Percentiles rank a stretch among this genome's conserved stretches.
These are phyloP conservation scores for Stylophora pistillata DNA, from an alignment of 64 coral and sea anemone genomes.

Conservation along the genomic window DNA sequence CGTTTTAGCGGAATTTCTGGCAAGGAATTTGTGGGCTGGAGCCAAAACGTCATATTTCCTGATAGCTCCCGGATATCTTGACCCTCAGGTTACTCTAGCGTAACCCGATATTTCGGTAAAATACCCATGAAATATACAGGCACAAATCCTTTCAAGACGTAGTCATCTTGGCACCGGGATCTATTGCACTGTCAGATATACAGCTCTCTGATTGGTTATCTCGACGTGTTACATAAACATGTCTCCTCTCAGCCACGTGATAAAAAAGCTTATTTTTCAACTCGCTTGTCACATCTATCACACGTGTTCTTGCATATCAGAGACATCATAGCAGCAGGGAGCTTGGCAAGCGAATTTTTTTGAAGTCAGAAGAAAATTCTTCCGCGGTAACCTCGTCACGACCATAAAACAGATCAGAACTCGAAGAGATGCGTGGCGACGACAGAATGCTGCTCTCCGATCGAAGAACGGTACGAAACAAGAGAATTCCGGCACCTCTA, in stretches of 20 bases:
- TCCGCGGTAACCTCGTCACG: conserved; percentile 15
- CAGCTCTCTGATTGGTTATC: conserved; percentile 67
- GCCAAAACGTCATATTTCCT: conserved; percentile 34
- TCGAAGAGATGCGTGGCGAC: conserved; percentile 5
- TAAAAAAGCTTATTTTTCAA: conserved; percentile 67
- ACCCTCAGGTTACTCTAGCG: conserved; percentile 46
- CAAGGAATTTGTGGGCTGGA: conserved; percentile 21
- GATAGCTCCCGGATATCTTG: conserved; percentile 45
- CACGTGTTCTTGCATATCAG: conserved; percentile 95
- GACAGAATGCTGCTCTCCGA: conserved; percentile 47
- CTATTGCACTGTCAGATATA: neutral
- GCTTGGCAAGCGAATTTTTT: conserved; percentile 57
- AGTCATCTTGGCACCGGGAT: conserved; percentile 73
- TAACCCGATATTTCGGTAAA: conserved; percentile 93
- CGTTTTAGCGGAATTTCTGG: conserved; percentile 11
- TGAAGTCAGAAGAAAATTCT: conserved; percentile 33
- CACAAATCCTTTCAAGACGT: conserved; percentile 64
- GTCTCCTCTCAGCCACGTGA: conserved; percentile 78
- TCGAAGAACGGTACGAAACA: conserved; percentile 67
- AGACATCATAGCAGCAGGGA: conserved; percentile 59
- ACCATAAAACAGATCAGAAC: conserved; percentile 22
- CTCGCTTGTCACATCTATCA: conserved; percentile 72
- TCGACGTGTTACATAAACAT: conserved; percentile 51
- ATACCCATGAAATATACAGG: conserved; percentile 69
- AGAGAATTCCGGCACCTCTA: conserved; percentile 53